Conservation (phyloP, 2,113 vertebrate species). For the Cyanoliseus patagonus region DNA sequence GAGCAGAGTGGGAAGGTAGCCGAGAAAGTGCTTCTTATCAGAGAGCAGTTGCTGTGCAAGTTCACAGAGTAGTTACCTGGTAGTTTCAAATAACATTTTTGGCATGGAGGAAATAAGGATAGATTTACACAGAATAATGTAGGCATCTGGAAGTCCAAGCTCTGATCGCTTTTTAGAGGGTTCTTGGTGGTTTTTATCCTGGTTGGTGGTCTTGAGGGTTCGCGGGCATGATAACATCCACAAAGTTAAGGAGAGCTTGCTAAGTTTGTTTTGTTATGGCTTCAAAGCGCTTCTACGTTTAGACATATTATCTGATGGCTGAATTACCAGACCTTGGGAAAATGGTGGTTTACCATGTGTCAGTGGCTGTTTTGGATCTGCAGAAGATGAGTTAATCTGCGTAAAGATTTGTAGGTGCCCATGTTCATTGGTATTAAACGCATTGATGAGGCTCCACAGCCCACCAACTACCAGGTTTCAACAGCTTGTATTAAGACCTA, state of each 20-base stretch:
- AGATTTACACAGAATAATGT: accelerated
- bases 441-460: neutral
- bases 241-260: neutral
- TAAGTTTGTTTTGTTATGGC: neutral
- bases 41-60: neutral
- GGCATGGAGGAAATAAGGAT: neutral
- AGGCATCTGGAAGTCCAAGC: neutral
- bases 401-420: neutral
- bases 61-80: neutral
- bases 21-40: neutral
- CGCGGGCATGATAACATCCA: neutral
- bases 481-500: neutral
- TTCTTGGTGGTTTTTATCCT: neutral
- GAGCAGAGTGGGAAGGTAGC: neutral
- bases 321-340: slow-evolving; percentile 40
- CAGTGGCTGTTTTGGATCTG: neutral
- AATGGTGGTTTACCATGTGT: neutral
- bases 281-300: neutral
- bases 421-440: neutral
- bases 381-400: slow-evolving; percentile 20
- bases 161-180: neutral
- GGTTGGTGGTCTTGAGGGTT: neutral
- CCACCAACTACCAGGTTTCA: neutral
- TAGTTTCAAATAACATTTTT: neutral
- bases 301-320: neutral